A percentile compares a stretch with the other conserved stretches of the same genome.
phyloP scores from a whole-genome alignment of 2,113 vertebrate genomes.

The Capreolus pygargus region DNA sequence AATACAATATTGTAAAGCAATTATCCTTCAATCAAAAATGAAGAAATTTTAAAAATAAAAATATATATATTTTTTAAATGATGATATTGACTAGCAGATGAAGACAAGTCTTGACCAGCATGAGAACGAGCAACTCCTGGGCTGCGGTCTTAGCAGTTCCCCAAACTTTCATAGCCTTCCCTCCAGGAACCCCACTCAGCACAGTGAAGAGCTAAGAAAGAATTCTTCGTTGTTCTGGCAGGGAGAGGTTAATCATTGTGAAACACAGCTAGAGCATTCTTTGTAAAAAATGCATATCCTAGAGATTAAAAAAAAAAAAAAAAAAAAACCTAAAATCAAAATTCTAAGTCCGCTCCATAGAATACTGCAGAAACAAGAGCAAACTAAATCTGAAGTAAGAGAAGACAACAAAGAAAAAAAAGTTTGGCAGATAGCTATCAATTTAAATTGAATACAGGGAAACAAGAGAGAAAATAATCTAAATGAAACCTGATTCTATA shows the following conservation, averaged over 20 bases:
- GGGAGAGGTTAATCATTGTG: neutral
- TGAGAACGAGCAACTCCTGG: neutral
- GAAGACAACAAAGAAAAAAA: neutral
- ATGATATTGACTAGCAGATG: neutral
- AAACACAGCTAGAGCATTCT: neutral
- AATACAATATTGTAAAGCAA: neutral
- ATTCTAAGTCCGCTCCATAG: neutral
- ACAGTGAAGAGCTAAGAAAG: neutral
- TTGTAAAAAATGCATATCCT: neutral
- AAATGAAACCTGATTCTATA: neutral
- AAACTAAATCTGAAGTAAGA: neutral
- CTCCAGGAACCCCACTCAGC: neutral
- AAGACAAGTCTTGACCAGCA: neutral
- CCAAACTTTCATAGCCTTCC: neutral
- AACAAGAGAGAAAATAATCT: neutral
- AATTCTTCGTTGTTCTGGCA: neutral
- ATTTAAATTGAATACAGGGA: neutral
- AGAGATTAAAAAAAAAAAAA: neutral
- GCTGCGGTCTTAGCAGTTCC: fast-evolving
- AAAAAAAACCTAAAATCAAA: neutral
- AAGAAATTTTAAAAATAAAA: neutral
- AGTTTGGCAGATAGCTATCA: neutral
- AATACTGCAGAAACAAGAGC: neutral
- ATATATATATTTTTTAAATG: neutral
- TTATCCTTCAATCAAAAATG: neutral